Base-by-base conservation (phyloP, 2,113 vertebrate genomes). In the Neoarius graeffei region DNA sequence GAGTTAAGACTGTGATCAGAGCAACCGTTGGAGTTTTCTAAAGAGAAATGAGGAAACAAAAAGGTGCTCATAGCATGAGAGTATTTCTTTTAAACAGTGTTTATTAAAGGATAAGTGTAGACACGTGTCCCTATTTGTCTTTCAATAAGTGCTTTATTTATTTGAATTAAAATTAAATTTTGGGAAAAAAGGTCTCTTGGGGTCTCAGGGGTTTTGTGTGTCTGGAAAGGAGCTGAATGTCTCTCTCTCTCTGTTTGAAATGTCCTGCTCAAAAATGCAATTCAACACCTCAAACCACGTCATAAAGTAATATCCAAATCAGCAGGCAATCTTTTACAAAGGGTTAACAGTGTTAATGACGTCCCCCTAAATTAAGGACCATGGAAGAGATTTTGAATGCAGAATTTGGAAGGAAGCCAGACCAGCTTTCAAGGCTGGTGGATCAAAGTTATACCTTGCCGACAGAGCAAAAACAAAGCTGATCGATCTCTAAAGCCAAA, bases 391-490 rank as follows among this genome's bases (percentile, higher is more conserved):
- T 71, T 64, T 52, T 86, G 57, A 48, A 66, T 59, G 35, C 30
- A 9, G 54, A 57, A 85, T 23, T 59, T 27, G 20, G 30, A 76
- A 48, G 50, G 17, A 35, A 56, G 23, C 80, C 81, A 48, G 74
- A 71, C 3, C 62, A 11, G 25, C 52, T n/a, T 76, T 25, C 17
- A 88, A 54, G 17, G 25, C 11, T 60, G 30, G 1, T 17, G 64
- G 42, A 62, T 62, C 74, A 82, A 82, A 85, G 42, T 69, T 67
- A 30, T 66, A 85, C 20, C 20, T 10, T 81, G 27, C 25, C 66
- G 67, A 27, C 23, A 30, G 13, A 52, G 17, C 15, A 69, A 50
- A 62, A 84, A 52, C 17, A 81, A 54, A 84, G 50, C 27, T n/a
- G 64, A 86, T 83, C 30, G 19, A 5, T 42, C 14, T 10, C 5